Evolutionary conservation across 53 echinoderm and acorn worm species (phyloP).

Genomic region (Mesocentrotus franciscanus): DNA sequence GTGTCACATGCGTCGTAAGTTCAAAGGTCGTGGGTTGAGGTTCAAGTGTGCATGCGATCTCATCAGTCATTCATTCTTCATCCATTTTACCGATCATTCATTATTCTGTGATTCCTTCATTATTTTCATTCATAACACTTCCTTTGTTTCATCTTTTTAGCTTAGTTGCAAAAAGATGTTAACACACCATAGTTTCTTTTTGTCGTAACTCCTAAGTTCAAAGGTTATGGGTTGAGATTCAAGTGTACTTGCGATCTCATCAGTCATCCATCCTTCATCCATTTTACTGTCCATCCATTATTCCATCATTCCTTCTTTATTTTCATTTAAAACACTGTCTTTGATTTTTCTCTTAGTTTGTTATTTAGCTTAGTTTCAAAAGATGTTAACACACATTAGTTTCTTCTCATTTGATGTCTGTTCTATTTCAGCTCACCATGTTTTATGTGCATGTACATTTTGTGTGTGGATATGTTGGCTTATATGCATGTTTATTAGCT

Average conservation of each 20-base stretch:
- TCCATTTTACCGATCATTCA: background rate
- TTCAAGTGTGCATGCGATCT: background rate
- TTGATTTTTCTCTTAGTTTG: too few species aligned
- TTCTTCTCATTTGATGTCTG: background rate
- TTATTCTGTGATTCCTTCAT: background rate
- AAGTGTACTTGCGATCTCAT: background rate
- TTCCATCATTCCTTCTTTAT: background rate
- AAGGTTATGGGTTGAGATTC: background rate
- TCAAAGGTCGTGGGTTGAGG: conserved; percentile 25
- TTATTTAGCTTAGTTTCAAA: too few species aligned
- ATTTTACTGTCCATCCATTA: background rate
- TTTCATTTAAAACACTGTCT: background rate
- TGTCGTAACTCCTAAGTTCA: conserved; percentile 46
- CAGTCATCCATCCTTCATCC: conserved; percentile 20
- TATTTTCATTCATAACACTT: background rate
- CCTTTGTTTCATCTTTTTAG: background rate
- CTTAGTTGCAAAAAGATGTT: background rate
- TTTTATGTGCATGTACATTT: background rate
- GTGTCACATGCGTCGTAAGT: conserved; percentile 71
- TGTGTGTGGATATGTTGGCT: too few species aligned
- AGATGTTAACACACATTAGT: too few species aligned
- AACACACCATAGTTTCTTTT: background rate
- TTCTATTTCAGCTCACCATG: background rate
- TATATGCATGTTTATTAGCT: background rate
- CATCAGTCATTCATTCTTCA: conserved; percentile 24